A percentile compares a stretch with the other conserved stretches of the same genome.
phyloP scores from a whole-genome alignment of 92 coral and sea anemone genomes.

The Palythoa caribaeorum region DNA sequence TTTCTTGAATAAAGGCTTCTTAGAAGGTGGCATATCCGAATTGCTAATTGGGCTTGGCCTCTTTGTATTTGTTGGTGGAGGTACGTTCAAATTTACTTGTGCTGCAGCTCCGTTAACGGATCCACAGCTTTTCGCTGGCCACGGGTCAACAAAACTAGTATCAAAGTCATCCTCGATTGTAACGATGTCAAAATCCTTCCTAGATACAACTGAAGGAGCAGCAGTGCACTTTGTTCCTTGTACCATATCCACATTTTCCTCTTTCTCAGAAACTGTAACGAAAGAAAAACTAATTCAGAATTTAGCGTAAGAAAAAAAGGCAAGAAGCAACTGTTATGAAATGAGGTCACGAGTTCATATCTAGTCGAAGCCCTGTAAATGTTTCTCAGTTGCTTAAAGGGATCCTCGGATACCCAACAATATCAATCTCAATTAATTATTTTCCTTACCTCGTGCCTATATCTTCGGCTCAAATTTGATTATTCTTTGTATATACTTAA shows the following conservation, averaged over 20 bases:
- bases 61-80: background rate
- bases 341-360: background rate
- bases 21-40: background rate
- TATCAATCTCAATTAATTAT: too few relatives aligned
- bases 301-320: background rate
- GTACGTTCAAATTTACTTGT: background rate
- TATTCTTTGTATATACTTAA: too few relatives aligned
- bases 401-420: too few relatives aligned
- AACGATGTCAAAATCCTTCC: background rate
- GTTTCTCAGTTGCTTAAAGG: too few relatives aligned
- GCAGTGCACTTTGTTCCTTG: background rate
- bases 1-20: conserved; percentile 22
- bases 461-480: too few relatives aligned
- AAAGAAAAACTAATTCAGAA: background rate
- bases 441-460: too few relatives aligned
- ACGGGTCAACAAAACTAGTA: background rate
- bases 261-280: background rate
- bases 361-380: background rate
- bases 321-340: background rate
- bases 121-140: background rate
- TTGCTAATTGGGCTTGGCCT: background rate
- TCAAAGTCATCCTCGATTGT: background rate
- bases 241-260: too few relatives aligned
- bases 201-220: background rate
- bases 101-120: background rate